Percentiles rank a stretch among this genome's conserved stretches.
Evolutionary conservation across 2,888 invertebrate species (phyloP).

Genomic region (Acleris emargana): DNA sequence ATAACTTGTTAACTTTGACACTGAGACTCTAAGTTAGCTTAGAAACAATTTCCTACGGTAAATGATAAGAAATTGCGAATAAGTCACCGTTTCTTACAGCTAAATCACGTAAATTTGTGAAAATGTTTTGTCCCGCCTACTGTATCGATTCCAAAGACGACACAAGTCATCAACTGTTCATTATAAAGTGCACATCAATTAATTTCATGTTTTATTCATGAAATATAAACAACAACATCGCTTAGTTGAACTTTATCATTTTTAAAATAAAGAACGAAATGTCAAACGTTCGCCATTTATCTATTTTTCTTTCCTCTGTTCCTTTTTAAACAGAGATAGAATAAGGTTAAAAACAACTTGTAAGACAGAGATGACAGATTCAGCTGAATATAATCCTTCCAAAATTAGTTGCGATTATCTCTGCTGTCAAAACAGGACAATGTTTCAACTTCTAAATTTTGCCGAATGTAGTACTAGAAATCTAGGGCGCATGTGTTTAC

Average conservation of each 20-base stretch:
- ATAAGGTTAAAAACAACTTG: conserved; percentile 21
- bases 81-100: conserved; percentile 11
- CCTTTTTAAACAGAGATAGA: conserved; percentile 54
- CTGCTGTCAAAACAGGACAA: conserved; percentile 33
- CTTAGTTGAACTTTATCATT: conserved; percentile 55
- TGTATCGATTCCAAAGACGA: conserved; percentile 37
- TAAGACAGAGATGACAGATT: conserved; percentile 49
- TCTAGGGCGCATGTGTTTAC: conserved; percentile 72
- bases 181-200: conserved; percentile 38
- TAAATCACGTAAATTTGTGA: conserved; percentile 20
- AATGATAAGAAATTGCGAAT: conserved; percentile 7
- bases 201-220: conserved; percentile 63
- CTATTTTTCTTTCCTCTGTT: conserved; percentile 52
- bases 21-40: neutral
- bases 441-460: conserved; percentile 43
- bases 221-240: conserved; percentile 51
- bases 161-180: conserved; percentile 37
- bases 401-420: conserved; percentile 46
- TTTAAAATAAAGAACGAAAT: conserved; percentile 58
- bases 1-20: neutral
- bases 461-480: conserved; percentile 47
- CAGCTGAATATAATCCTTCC: conserved; percentile 46
- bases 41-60: neutral
- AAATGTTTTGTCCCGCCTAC: conserved; percentile 35
- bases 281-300: conserved; percentile 73